Evolutionary conservation across 2,797 vertebrate species (phyloP).

Genomic region (Crenichthys baileyi): DNA sequence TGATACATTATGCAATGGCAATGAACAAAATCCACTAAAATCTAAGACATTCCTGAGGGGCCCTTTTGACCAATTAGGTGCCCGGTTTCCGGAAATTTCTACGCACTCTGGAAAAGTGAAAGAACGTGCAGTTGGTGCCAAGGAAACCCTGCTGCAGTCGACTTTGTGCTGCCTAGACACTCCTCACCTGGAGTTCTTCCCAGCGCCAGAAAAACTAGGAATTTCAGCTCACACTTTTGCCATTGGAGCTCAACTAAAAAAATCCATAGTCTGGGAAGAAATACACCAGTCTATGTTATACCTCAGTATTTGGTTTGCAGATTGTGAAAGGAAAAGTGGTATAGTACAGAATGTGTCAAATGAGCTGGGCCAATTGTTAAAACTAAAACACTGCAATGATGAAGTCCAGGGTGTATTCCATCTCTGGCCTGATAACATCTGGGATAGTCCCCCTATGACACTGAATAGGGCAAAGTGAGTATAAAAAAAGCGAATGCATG

Average conservation of each 20-base stretch:
- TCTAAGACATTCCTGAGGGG: slow-evolving; percentile 65
- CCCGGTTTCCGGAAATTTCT: slow-evolving; percentile 71
- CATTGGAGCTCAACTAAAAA: slow-evolving; percentile 64
- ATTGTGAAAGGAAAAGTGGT: slow-evolving; percentile 13
- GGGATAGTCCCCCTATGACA: neutral
- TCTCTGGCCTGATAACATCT: neutral
- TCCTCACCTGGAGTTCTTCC: slow-evolving; percentile 57
- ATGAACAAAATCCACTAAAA: slow-evolving; percentile 58
- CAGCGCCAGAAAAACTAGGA: slow-evolving; percentile 72
- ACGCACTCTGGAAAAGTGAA: slow-evolving; percentile 70
- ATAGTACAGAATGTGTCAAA: neutral
- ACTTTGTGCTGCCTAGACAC: slow-evolving; percentile 44
- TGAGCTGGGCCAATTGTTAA: neutral
- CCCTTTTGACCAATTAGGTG: slow-evolving; percentile 70
- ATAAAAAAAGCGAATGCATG: neutral
- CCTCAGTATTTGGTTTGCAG: slow-evolving; percentile 10
- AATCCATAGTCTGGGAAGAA: slow-evolving; percentile 41
- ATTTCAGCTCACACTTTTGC: slow-evolving; percentile 62
- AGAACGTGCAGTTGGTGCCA: slow-evolving; percentile 62
- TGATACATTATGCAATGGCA: slow-evolving; percentile 65
- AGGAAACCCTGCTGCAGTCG: slow-evolving; percentile 71
- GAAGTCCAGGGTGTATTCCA: neutral
- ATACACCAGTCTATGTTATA: slow-evolving; percentile 29
- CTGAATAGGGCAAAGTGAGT: neutral
- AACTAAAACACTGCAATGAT: neutral